Percentiles rank a stretch among this genome's conserved stretches.
phyloP scores from a whole-genome alignment of 2,797 vertebrate species.

The Halcyon leucocephala region DNA sequence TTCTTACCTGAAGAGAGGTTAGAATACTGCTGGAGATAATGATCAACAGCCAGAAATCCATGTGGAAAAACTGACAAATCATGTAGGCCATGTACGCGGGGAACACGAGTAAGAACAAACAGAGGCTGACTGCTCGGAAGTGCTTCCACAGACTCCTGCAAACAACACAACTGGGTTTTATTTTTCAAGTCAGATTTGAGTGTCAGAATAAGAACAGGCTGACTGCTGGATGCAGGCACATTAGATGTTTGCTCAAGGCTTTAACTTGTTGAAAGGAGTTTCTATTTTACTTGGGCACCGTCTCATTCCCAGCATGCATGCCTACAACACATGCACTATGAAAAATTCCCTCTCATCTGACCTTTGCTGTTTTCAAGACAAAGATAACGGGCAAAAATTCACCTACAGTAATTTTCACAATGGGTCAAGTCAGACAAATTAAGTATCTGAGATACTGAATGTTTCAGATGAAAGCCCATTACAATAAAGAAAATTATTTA shows the following conservation, averaged over 20 bases:
- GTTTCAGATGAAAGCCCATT: not conserved
- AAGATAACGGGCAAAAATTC: not conserved
- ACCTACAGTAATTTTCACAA: not conserved
- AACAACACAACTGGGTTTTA: constrained; percentile 10
- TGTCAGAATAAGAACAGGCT: not conserved
- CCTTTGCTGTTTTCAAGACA: not conserved
- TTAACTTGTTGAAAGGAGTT: not conserved
- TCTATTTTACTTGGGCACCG: not conserved
- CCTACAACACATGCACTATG: not conserved
- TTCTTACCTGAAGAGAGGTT: constrained; percentile 94
- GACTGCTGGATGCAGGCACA: not conserved
- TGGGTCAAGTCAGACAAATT: not conserved
- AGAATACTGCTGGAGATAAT: constrained; percentile 99
- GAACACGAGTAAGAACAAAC: constrained; percentile 93
- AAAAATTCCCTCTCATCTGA: not conserved
- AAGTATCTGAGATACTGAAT: not conserved
- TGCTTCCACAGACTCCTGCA: constrained; percentile 97
- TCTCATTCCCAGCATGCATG: not conserved
- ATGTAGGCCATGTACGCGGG: constrained; percentile 98
- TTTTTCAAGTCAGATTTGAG: constrained; percentile 1
- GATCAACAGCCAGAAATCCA: constrained; percentile 99
- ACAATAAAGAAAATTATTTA: not conserved
- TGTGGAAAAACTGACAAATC: constrained; percentile 99
- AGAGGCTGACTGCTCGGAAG: constrained; percentile 95
- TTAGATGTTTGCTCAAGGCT: not conserved